Percentiles rank a stretch among this genome's conserved stretches.
Conservation (phyloP, 2,797 vertebrate species). For the Glyptemys insculpta region DNA sequence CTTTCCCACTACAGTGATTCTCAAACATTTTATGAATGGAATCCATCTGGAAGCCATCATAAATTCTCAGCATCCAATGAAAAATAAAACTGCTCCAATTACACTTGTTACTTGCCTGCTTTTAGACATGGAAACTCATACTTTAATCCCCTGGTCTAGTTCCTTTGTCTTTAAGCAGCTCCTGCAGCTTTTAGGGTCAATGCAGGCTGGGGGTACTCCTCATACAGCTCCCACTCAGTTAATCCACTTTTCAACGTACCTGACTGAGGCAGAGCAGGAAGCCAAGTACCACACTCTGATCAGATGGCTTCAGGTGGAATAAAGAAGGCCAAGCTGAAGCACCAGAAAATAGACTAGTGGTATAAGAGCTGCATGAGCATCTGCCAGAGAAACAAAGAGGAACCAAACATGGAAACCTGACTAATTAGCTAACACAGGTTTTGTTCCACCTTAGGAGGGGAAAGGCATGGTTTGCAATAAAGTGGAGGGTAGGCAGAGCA, state of each 20-base stretch:
- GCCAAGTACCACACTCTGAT: neutral
- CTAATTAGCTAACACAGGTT: neutral
- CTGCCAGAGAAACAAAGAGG: neutral
- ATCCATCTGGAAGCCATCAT: slow-evolving; percentile 50
- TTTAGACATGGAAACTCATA: slow-evolving; percentile 30
- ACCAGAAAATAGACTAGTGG: neutral
- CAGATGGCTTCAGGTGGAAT: neutral
- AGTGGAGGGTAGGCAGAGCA: neutral
- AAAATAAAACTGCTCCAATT: slow-evolving; percentile 58
- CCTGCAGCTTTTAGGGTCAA: neutral
- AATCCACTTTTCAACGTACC: neutral
- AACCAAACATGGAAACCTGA: neutral
- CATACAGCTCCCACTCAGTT: neutral
- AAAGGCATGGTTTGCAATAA: neutral
- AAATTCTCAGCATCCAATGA: slow-evolving; percentile 50
- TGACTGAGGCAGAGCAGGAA: neutral
- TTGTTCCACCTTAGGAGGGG: neutral
- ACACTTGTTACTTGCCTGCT: slow-evolving; percentile 25
- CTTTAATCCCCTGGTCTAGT: neutral
- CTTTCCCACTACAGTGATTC: slow-evolving; percentile 29
- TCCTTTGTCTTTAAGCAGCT: slow-evolving; percentile 1
- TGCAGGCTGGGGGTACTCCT: neutral
- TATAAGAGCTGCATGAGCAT: neutral
- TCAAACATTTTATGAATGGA: slow-evolving; percentile 54
- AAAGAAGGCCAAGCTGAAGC: neutral